phyloP scores from a whole-genome alignment of 2,113 vertebrate species.

The Patagioenas fasciata region DNA sequence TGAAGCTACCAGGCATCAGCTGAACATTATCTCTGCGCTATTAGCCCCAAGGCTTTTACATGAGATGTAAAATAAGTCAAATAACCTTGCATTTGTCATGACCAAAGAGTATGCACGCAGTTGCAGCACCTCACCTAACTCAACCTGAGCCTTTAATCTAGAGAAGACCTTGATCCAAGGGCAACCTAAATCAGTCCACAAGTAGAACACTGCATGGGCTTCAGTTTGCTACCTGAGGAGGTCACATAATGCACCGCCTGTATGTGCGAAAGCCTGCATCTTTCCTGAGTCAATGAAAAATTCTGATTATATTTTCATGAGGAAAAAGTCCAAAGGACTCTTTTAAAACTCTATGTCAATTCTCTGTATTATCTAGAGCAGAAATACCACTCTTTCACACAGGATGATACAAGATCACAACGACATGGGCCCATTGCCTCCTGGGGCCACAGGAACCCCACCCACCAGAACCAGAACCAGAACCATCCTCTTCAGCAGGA shows the following conservation, averaged over 20 bases:
- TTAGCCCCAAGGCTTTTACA: background rate
- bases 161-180: background rate
- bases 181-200: background rate
- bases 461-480: background rate
- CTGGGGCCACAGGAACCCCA: background rate
- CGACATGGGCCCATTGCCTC: background rate
- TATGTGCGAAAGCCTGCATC: background rate
- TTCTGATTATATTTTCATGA: background rate
- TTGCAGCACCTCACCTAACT: background rate
- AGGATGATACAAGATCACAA: background rate
- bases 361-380: background rate
- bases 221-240: background rate
- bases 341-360: background rate
- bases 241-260: background rate
- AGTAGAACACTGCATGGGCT: background rate
- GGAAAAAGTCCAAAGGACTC: background rate
- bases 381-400: background rate
- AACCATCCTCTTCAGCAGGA: background rate
- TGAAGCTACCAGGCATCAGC: background rate
- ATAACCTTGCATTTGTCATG: background rate
- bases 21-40: background rate
- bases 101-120: background rate
- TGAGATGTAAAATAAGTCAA: background rate
- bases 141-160: background rate
- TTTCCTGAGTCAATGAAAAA: background rate